Evolutionary conservation across 2,797 vertebrate genomes (phyloP).

Genomic region (Pseudocheirus occidentalis): DNA sequence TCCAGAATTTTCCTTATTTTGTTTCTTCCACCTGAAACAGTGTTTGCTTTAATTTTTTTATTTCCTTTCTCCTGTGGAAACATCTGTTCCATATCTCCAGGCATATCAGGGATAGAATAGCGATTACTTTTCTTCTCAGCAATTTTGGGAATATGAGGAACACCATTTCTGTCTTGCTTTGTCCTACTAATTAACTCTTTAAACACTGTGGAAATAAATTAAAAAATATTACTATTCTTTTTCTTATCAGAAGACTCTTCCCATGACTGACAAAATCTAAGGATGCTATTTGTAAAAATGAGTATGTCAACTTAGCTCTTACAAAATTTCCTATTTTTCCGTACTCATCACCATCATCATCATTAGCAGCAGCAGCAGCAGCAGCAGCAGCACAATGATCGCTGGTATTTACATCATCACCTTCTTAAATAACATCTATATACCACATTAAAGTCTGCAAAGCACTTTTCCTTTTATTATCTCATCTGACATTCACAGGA

Average conservation of each 20-base stretch:
- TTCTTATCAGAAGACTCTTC: slow-evolving; percentile 47
- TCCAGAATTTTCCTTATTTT: slow-evolving; percentile 98
- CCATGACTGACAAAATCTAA: slow-evolving; percentile 42
- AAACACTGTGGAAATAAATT: slow-evolving; percentile 89
- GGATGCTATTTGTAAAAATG: background rate
- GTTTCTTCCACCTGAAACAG: slow-evolving; percentile 96
- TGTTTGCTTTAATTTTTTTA: slow-evolving; percentile 97
- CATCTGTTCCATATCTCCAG: slow-evolving; percentile 92
- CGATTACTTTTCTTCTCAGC: slow-evolving; percentile 97
- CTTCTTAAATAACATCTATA: background rate
- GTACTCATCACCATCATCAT: background rate
- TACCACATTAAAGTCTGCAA: background rate
- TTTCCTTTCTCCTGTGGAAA: slow-evolving; percentile 93
- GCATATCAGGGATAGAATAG: slow-evolving; percentile 95
- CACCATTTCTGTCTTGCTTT: slow-evolving; percentile 92
- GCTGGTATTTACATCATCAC: background rate
- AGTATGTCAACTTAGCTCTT: background rate
- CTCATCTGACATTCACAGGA: background rate
- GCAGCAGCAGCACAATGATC: too few species aligned
- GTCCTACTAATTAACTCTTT: slow-evolving; percentile 95
- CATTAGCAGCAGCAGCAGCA: too few species aligned
- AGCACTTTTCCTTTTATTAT: background rate
- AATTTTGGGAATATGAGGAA: slow-evolving; percentile 96
- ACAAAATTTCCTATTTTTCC: background rate
- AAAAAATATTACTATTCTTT: slow-evolving; percentile 43